A percentile compares a stretch with the other conserved stretches of the same genome.
These are phyloP conservation scores for Suncus etruscus DNA, from an alignment of 2,113 vertebrate genomes.

Conservation along the genomic window DNA sequence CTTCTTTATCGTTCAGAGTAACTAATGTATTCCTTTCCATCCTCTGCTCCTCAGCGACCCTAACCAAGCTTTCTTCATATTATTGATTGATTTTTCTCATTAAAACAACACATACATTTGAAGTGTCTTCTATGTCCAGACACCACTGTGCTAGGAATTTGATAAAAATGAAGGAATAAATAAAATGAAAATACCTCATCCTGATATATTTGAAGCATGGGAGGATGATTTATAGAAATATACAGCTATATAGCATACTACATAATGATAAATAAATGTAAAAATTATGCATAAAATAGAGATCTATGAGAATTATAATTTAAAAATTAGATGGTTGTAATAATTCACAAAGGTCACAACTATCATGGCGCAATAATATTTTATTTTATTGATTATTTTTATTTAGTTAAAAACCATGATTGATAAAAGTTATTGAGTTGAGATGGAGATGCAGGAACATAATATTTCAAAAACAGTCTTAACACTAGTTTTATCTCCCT, in stretches of 20 bases:
- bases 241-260: neutral
- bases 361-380: neutral
- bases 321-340: neutral
- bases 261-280: neutral
- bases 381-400: neutral
- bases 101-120: conserved; percentile 20
- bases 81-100: conserved; percentile 3
- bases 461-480: too few relatives aligned
- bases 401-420: too few relatives aligned
- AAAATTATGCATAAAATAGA: neutral
- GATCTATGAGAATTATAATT: neutral
- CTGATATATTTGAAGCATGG: neutral
- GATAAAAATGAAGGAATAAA: neutral
- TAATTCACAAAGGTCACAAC: neutral
- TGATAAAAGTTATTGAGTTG: too few relatives aligned
- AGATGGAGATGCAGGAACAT: too few relatives aligned
- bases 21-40: neutral
- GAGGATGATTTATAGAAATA: neutral
- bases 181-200: neutral
- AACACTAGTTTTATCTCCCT: too few relatives aligned
- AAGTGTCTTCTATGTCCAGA: neutral
- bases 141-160: neutral
- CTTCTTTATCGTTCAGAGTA: conserved; percentile 20
- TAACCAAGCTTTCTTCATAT: conserved; percentile 14
- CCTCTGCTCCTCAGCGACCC: neutral